These are phyloP conservation scores for Aramus guarauna DNA, from an alignment of 2,113 vertebrate genomes.

Conservation along the genomic window DNA sequence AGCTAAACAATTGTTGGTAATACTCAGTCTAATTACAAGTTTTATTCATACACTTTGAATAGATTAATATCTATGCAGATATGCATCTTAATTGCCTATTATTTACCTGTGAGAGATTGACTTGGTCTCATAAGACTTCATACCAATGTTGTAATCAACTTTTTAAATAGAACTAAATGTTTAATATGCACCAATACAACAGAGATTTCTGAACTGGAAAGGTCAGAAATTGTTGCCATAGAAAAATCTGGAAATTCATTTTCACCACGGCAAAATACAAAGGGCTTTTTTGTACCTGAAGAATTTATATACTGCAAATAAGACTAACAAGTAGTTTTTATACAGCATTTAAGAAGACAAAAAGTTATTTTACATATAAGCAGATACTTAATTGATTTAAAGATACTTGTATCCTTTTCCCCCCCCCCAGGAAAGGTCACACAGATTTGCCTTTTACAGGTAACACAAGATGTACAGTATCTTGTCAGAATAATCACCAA, in stretches of 20 bases:
- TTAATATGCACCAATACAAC: slow-evolving; percentile 15
- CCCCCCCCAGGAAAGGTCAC: not conserved
- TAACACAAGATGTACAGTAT: not conserved
- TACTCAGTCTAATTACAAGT: not conserved
- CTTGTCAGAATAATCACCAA: not conserved
- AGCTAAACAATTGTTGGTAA: not conserved
- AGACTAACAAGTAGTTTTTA: not conserved
- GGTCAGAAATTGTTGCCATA: slow-evolving; percentile 12
- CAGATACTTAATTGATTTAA: not conserved
- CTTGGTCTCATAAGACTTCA: not conserved
- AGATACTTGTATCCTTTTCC: not conserved
- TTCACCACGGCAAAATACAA: not conserved
- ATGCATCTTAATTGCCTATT: slow-evolving; percentile 33
- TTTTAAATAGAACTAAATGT: slow-evolving; percentile 24
- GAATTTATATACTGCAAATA: not conserved
- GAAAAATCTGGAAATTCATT: slow-evolving; percentile 11
- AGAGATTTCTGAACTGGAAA: slow-evolving; percentile 11
- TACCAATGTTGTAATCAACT: not conserved
- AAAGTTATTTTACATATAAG: not conserved
- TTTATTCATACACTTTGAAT: not conserved
- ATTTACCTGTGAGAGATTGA: slow-evolving; percentile 27
- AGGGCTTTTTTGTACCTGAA: not conserved
- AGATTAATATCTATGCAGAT: slow-evolving; percentile 1
- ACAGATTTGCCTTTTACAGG: not conserved
- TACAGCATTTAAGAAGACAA: not conserved